Percentiles rank a stretch among this genome's conserved stretches.
phyloP scores from a whole-genome alignment of 2,888 invertebrate genomes.

The Axea sp. region DNA sequence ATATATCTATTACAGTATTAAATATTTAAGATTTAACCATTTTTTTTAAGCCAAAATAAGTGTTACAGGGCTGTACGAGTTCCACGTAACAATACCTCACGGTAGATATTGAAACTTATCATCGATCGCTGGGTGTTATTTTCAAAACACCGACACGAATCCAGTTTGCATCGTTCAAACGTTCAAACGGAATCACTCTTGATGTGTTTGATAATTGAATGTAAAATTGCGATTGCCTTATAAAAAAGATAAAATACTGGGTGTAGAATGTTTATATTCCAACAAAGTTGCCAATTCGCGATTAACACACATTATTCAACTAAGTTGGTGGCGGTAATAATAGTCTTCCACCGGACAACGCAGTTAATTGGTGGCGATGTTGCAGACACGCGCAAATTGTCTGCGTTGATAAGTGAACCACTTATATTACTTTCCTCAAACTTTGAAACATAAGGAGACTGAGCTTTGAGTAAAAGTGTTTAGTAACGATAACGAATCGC shows the following conservation, averaged over 20 bases:
- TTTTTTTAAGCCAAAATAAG: too few species aligned
- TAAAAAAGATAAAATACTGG: constrained; percentile 2
- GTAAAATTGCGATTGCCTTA: constrained; percentile 26
- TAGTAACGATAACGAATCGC: constrained; percentile 4
- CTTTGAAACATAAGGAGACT: constrained; percentile 2
- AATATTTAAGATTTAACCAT: too few species aligned
- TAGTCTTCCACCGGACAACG: constrained; percentile 13
- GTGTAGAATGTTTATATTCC: constrained; percentile 6
- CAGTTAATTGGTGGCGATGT: constrained; percentile 1
- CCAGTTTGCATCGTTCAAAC: constrained; percentile 34
- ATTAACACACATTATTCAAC: not conserved
- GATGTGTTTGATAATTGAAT: constrained; percentile 19
- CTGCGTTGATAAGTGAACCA: not conserved
- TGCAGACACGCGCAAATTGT: not conserved
- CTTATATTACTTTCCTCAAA: not conserved
- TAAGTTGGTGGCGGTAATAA: not conserved
- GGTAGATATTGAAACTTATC: constrained; percentile 3
- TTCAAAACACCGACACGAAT: constrained; percentile 11
- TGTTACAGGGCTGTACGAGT: constrained; percentile 21
- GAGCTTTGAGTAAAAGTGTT: constrained; percentile 10
- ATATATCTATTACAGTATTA: too few species aligned
- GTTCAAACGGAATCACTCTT: constrained; percentile 16
- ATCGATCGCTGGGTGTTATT: constrained; percentile 9
- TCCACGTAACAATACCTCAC: constrained; percentile 18
- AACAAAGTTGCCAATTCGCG: not conserved